Evolutionary conservation across 2,113 vertebrate species (phyloP).

Genomic region (Corapipo altera): DNA sequence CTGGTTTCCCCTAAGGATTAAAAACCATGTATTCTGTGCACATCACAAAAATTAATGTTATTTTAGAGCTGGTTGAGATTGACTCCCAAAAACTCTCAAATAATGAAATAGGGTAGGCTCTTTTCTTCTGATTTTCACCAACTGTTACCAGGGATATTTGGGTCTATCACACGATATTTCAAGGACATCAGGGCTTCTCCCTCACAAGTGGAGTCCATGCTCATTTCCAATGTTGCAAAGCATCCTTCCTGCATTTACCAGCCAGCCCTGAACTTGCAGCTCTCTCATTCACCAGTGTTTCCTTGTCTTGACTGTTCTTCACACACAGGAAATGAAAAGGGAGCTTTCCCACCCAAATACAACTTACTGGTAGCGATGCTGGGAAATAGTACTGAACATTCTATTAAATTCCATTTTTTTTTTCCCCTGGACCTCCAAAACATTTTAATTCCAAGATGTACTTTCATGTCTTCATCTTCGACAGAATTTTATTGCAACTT

Average conservation of each 20-base stretch:
- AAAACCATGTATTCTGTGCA: neutral
- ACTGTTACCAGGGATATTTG: neutral
- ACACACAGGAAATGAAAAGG: neutral
- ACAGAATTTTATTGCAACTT: neutral
- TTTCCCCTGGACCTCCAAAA: neutral
- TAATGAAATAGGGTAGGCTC: rapidly evolving
- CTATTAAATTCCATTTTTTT: neutral
- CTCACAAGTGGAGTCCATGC: neutral
- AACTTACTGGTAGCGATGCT: neutral
- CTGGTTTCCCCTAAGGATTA: neutral
- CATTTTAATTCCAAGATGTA: neutral
- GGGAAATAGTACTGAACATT: neutral
- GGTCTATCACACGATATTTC: too few species aligned
- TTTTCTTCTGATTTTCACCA: neutral
- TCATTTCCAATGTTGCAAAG: neutral
- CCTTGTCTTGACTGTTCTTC: neutral
- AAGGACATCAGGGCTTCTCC: neutral
- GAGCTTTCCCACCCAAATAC: neutral
- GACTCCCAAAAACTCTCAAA: neutral
- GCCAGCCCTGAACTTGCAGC: neutral
- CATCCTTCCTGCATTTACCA: neutral
- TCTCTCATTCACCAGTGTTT: neutral
- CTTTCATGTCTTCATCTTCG: neutral
- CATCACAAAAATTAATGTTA: neutral
- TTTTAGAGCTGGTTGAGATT: neutral